Percentiles rank a stretch among this genome's conserved stretches.
Evolutionary conservation across 2,888 invertebrate species (phyloP).

Genomic region (Pyrocoelia pectoralis): DNA sequence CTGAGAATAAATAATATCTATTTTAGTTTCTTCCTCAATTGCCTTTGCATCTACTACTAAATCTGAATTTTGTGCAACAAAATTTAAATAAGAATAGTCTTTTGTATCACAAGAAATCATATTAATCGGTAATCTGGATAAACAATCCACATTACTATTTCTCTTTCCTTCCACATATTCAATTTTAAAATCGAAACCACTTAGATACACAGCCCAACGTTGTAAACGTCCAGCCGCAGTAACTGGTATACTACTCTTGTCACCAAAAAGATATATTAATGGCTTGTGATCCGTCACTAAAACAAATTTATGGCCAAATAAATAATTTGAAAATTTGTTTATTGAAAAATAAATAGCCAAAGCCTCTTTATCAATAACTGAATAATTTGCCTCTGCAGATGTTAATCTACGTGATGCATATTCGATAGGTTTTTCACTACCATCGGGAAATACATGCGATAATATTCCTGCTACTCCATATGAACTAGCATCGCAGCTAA

Average conservation of each 20-base stretch:
- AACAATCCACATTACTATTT: neutral
- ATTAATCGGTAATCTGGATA: neutral
- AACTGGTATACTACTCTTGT: too few relatives aligned
- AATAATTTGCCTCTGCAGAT: neutral
- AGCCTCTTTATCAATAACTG: neutral
- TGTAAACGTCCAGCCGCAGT: neutral
- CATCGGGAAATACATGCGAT: neutral
- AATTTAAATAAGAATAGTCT: neutral
- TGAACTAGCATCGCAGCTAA: too few relatives aligned
- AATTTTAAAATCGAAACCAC: neutral
- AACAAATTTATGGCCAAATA: too few relatives aligned
- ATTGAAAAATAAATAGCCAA: constrained; percentile 2
- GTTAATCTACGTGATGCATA: neutral
- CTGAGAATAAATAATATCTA: neutral
- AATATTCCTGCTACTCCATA: neutral
- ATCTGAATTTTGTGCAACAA: neutral
- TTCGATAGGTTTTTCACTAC: neutral
- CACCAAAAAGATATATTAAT: neutral
- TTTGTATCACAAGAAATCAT: neutral
- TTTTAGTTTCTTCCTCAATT: neutral
- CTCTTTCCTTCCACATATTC: neutral
- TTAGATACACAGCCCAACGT: neutral
- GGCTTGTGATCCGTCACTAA: neutral
- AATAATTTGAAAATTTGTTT: neutral
- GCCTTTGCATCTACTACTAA: neutral